Evolutionary conservation across 2,888 invertebrate genomes (phyloP).

Genomic region (Miltochrista miniata): DNA sequence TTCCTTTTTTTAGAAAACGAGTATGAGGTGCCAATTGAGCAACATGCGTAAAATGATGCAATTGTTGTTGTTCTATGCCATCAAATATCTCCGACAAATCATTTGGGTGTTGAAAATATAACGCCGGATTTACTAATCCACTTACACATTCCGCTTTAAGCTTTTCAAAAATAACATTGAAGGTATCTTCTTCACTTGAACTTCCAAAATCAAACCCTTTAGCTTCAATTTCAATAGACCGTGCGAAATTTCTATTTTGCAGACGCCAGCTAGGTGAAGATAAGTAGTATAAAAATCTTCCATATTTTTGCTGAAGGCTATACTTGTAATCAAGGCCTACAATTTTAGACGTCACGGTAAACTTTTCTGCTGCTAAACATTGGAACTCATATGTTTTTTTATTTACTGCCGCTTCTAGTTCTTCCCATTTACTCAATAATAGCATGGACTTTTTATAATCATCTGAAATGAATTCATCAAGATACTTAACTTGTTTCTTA

Average conservation of each 20-base stretch:
- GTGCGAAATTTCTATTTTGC: slow-evolving; percentile 77
- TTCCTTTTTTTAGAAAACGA: slow-evolving; percentile 71
- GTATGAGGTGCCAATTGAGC: slow-evolving; percentile 81
- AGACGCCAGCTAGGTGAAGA: slow-evolving; percentile 85
- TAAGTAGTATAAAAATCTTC: slow-evolving; percentile 86
- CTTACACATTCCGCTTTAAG: slow-evolving; percentile 72
- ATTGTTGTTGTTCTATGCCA: slow-evolving; percentile 85
- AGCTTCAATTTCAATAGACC: slow-evolving; percentile 71
- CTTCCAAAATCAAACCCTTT: slow-evolving; percentile 70
- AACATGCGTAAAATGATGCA: slow-evolving; percentile 85
- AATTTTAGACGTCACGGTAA: slow-evolving; percentile 69
- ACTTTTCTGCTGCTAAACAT: slow-evolving; percentile 63
- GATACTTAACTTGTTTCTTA: slow-evolving; percentile 78
- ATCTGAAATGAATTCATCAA: slow-evolving; percentile 84
- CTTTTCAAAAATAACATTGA: slow-evolving; percentile 67
- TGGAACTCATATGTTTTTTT: slow-evolving; percentile 70
- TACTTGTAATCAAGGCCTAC: slow-evolving; percentile 86
- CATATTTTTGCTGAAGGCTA: slow-evolving; percentile 85
- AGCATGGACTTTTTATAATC: slow-evolving; percentile 85
- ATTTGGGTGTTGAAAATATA: slow-evolving; percentile 82
- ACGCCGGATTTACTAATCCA: slow-evolving; percentile 69
- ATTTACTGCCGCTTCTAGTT: slow-evolving; percentile 65
- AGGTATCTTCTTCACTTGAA: slow-evolving; percentile 65
- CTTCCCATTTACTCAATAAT: slow-evolving; percentile 78
- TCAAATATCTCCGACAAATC: slow-evolving; percentile 84